These are phyloP conservation scores for Eutrigla gurnardus DNA, from an alignment of 2,797 vertebrate species.

Conservation along the genomic window DNA sequence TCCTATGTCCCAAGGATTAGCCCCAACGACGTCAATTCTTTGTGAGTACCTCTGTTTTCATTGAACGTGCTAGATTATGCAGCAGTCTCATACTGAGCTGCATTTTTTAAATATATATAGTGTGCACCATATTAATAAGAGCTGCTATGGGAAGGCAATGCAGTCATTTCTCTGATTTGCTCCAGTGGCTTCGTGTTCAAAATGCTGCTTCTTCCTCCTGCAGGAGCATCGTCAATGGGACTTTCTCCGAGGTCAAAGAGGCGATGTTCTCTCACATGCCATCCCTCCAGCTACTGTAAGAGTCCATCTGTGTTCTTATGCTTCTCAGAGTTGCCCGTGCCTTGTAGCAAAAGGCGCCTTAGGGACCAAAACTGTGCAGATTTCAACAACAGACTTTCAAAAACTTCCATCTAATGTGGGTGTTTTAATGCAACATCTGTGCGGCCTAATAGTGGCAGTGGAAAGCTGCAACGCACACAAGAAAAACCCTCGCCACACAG, in stretches of 20 bases:
- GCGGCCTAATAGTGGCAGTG: too few relatives aligned
- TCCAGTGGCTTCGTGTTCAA: not conserved
- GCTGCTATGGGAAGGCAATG: constrained; percentile 8
- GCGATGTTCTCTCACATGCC: constrained; percentile 97
- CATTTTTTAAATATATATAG: not conserved
- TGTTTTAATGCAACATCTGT: not conserved
- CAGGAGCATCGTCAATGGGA: constrained; percentile 98
- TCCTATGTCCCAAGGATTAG: constrained; percentile 86
- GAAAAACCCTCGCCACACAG: not conserved
- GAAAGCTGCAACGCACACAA: not conserved
- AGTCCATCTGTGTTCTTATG: constrained; percentile 37
- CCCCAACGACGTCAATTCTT: constrained; percentile 91
- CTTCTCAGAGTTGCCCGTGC: not conserved
- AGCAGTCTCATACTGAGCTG: not conserved
- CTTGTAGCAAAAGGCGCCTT: not conserved
- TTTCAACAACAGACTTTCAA: not conserved
- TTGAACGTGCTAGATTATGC: not conserved
- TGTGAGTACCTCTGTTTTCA: constrained; percentile 85
- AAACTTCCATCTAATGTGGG: not conserved
- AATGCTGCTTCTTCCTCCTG: constrained; percentile 21
- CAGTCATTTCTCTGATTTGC: not conserved
- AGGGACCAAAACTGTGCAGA: not conserved
- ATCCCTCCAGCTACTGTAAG: constrained; percentile 97
- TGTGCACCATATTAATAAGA: constrained; percentile 7
- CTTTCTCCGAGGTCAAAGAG: constrained; percentile 95